These are phyloP conservation scores for Anastatus disparis DNA, from an alignment of 1,140 invertebrate genomes.

Conservation along the genomic window DNA sequence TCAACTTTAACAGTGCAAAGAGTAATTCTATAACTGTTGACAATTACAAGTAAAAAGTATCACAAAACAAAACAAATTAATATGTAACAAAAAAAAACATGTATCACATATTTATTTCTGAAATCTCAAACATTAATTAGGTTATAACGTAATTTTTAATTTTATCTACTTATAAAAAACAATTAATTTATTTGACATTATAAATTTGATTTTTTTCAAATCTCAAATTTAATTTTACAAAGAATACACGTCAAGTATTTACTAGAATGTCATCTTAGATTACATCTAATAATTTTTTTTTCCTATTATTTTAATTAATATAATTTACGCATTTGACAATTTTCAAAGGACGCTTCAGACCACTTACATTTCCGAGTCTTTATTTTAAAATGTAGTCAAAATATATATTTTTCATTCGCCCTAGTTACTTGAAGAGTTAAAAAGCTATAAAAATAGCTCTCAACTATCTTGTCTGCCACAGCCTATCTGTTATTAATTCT, in stretches of 20 bases:
- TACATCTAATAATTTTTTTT: conserved; percentile 17
- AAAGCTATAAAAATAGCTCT: conserved; percentile 68
- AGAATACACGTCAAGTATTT: not conserved
- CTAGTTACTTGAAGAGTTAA: conserved; percentile 58
- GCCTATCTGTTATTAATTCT: conserved; percentile 60
- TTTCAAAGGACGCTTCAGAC: conserved; percentile 7
- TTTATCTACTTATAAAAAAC: too few species aligned
- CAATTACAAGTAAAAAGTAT: conserved; percentile 11
- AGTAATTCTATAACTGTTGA: not conserved
- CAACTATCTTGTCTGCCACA: conserved; percentile 63
- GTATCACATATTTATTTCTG: too few species aligned
- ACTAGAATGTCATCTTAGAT: too few species aligned
- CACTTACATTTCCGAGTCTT: conserved; percentile 26
- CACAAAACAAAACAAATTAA: too few species aligned
- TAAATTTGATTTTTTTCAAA: too few species aligned
- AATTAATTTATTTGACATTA: too few species aligned
- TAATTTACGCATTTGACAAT: conserved; percentile 36
- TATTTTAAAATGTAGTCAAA: conserved; percentile 63
- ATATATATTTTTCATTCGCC: conserved; percentile 63
- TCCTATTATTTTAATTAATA: conserved; percentile 43
- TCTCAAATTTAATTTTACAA: too few species aligned
- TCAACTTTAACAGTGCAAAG: conserved; percentile 4
- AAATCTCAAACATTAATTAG: too few species aligned
- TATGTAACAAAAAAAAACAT: too few species aligned
- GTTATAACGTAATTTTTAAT: too few species aligned